These are phyloP conservation scores for Samia ricini DNA, from an alignment of 1,140 invertebrate genomes.

Conservation along the genomic window DNA sequence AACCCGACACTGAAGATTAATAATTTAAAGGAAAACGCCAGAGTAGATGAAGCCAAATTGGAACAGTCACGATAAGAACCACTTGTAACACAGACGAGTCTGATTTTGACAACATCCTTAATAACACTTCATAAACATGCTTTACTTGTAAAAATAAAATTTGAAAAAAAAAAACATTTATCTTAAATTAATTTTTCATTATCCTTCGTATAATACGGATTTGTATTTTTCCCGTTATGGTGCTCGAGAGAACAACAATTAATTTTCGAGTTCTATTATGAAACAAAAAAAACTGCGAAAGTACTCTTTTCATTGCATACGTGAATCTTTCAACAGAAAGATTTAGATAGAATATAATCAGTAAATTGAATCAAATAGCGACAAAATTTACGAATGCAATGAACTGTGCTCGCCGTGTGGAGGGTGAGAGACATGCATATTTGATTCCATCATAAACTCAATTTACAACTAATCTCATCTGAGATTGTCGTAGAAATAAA, in stretches of 20 bases:
- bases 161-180: neutral
- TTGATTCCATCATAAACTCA: conserved; percentile 73
- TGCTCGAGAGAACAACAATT: conserved; percentile 9
- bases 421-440: conserved; percentile 59
- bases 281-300: conserved; percentile 1
- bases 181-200: neutral
- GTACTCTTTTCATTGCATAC: conserved; percentile 37
- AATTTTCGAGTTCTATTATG: conserved; percentile 12
- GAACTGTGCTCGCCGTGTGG: conserved; percentile 43
- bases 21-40: neutral
- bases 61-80: neutral
- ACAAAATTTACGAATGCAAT: conserved; percentile 55
- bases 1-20: neutral
- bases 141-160: neutral
- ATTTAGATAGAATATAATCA: conserved; percentile 41
- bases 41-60: neutral
- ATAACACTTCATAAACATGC: neutral
- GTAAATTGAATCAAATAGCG: conserved; percentile 46
- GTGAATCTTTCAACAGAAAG: conserved; percentile 40
- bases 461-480: conserved; percentile 75
- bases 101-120: conserved; percentile 3
- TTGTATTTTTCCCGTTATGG: neutral
- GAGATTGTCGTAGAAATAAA: conserved; percentile 75
- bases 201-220: neutral
- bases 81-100: neutral